Conservation (phyloP, 2,888 invertebrate genomes). For the Cephus spinipes region DNA sequence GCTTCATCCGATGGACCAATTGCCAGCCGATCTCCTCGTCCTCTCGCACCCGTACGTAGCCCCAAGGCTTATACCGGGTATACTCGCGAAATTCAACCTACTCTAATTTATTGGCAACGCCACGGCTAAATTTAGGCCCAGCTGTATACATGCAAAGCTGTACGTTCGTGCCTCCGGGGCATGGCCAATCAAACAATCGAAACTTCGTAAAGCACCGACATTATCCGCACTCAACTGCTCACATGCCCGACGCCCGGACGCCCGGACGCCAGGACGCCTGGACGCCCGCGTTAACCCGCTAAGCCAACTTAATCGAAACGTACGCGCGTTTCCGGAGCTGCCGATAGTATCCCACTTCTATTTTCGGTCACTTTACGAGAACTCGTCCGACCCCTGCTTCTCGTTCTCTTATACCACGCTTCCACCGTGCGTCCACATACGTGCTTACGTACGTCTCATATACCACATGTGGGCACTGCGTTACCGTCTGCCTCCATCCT, state of each 20-base stretch:
- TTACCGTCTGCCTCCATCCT: background rate
- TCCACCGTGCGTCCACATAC: background rate
- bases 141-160: background rate
- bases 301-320: constrained; percentile 22
- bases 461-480: background rate
- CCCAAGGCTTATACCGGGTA: background rate
- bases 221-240: constrained; percentile 22
- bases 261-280: background rate
- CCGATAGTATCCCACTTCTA: constrained; percentile 14
- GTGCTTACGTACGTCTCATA: background rate
- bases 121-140: constrained; percentile 18
- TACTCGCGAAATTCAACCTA: constrained; percentile 7
- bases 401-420: background rate
- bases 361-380: background rate
- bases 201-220: constrained; percentile 22
- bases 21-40: background rate
- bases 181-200: constrained; percentile 20
- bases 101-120: constrained; percentile 11
- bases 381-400: background rate
- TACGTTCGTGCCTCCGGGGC: constrained; percentile 10
- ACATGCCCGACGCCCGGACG: constrained; percentile 14
- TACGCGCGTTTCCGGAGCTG: constrained; percentile 19
- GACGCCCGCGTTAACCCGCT: constrained; percentile 13
- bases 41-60: background rate
- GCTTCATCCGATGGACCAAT: background rate